phyloP scores from a whole-genome alignment of 2,888 invertebrate genomes.

The Megamerina dolium region DNA sequence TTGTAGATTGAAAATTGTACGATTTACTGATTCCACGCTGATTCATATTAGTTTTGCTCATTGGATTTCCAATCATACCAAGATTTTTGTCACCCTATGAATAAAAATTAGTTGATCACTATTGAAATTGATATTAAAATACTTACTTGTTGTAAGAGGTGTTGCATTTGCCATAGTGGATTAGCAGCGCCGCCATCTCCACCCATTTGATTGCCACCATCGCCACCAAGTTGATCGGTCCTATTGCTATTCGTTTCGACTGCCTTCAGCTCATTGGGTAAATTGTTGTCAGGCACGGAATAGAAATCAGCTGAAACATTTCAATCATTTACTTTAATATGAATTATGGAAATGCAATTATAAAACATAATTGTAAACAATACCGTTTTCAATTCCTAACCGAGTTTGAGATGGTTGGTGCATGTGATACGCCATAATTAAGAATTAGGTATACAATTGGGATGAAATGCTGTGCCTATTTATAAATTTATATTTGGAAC shows the following conservation, averaged over 20 bases:
- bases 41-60: conserved; percentile 56
- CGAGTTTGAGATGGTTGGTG: conserved; percentile 96
- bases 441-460: no score
- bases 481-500: conserved; percentile 5
- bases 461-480: no score
- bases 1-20: conserved; percentile 78
- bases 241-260: conserved; percentile 67
- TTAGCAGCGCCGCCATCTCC: conserved; percentile 28
- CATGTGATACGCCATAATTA: conserved; percentile 87
- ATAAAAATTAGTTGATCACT: background rate
- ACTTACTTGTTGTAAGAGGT: conserved; percentile 55
- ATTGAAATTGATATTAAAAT: background rate
- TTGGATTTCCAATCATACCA: conserved; percentile 53
- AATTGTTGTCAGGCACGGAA: conserved; percentile 78
- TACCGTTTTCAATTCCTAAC: conserved; percentile 65
- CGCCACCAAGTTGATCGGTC: conserved; percentile 58
- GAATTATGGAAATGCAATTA: background rate
- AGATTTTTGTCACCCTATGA: conserved; percentile 41
- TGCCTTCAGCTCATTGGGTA: conserved; percentile 87
- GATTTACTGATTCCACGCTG: conserved; percentile 76
- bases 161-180: conserved; percentile 50
- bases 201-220: conserved; percentile 53
- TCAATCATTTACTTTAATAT: background rate
- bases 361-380: conserved; percentile 20
- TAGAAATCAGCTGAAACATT: conserved; percentile 70